Percentiles rank a stretch among this genome's conserved stretches.
These are phyloP conservation scores for Platysternon megacephalum DNA, from an alignment of 2,113 vertebrate genomes.

Conservation along the genomic window DNA sequence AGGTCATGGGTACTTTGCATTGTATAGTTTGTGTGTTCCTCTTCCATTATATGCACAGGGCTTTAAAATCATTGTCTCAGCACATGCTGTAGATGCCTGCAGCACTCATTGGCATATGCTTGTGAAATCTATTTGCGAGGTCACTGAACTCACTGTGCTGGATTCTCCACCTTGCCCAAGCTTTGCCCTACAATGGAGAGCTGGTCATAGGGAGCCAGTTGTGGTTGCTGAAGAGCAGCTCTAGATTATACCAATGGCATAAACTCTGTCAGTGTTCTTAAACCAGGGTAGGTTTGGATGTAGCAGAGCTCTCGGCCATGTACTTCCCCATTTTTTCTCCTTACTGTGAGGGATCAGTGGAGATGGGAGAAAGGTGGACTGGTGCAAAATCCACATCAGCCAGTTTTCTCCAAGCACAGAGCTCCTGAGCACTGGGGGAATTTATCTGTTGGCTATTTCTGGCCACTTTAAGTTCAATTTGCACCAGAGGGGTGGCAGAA, in stretches of 20 bases:
- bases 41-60: background rate
- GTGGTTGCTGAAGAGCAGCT: background rate
- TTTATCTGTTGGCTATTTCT: background rate
- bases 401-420: constrained; percentile 49
- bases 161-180: background rate
- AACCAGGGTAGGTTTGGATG: background rate
- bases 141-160: background rate
- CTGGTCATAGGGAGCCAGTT: background rate
- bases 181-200: background rate
- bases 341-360: constrained; percentile 29
- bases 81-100: background rate
- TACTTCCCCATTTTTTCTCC: constrained; percentile 25
- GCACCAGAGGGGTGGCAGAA: constrained; percentile 55
- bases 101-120: background rate
- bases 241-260: background rate
- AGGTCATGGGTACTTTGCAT: background rate
- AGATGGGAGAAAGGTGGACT: constrained; percentile 48
- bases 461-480: constrained; percentile 54
- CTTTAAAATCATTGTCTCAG: background rate
- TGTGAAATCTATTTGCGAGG: background rate
- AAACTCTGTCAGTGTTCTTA: background rate
- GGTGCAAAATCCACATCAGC: constrained; percentile 32
- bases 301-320: background rate
- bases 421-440: background rate
- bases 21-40: background rate